Evolutionary conservation across 2,113 vertebrate species (phyloP), one percentile per base, ranked within the genome.

Genomic region (Thunnus thynnus): DNA sequence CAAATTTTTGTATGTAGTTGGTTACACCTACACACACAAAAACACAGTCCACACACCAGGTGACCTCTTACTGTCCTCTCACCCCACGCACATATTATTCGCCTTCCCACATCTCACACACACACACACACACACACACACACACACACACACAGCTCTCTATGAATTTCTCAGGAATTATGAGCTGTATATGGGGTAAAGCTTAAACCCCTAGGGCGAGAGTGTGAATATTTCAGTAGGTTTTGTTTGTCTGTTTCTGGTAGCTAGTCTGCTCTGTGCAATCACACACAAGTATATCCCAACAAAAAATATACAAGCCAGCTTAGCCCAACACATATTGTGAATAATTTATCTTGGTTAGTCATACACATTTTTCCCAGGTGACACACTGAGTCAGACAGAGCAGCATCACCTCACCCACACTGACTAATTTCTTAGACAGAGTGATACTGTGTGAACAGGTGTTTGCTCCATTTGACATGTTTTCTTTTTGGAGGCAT

Each of bases 261-360:
- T 22, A 22, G 22, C 50, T 44, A 48, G 46, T 68, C 18, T 58
- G 47, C 22, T 84, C 52, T 27, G 3, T 52, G 50, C 56, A 41
- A 10, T 62, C 22, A 64, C 50, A 71, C 73, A 62, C 2, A 30
- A 13, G 30, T 27, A 58, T 63, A 41, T 22, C 10, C 0, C 62
- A 50, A 75, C 20, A 74, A 67, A 4, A 36, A 68, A 76, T 25
- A 66, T 20, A 72, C n/a, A 52, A 22, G 6, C 30, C 48, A 70
- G 58, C 48, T 77, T 62, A 55, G 73, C 22, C 54, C 18, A 63
- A 22, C 72, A 58, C 54, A 77, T 17, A 56, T 18, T 76, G 57
- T 89, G 60, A 88, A 89, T 91, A 87, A 87, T 91, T 84, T 78
- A 87, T 87, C 20, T 48, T 41, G 25, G 55, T 80, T 80, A 76